Evolutionary conservation across 1,140 invertebrate species (phyloP), one percentile per base, ranked within the genome.

Genomic region (Leptopilina boulardi): DNA sequence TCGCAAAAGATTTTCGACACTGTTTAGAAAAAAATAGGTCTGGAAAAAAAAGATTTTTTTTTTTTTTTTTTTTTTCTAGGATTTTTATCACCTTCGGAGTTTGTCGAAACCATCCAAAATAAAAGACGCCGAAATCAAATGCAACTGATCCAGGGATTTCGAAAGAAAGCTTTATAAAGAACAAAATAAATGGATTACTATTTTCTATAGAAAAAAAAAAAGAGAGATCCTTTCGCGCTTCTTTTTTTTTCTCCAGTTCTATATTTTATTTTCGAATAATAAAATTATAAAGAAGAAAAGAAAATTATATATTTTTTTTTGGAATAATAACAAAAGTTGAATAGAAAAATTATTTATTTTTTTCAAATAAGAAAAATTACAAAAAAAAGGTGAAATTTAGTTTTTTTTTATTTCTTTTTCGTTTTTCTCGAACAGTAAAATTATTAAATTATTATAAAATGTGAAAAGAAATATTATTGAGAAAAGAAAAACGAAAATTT

Each of bases 111-210:
- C 90, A 85, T 91, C 89, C 89, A 91, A 90, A 90, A 91, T 88
- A 90, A 89, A 90, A 90, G 89, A 90, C 84, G 90, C 86, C 88
- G 89, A 91, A 89, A 91, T 91, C 89, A 91, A 90, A 91, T 91
- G 89, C 88, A 91, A 90, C 84, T 90, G 89, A 91, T 91, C 90
- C 90, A 91, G 89, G 80, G 90, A 91, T 90, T 91, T 91, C 82
- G 89, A 91, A 87, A 91, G 90, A 89, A 91, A 89, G 88, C 90
- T 91, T 90, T 89, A 83, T 77, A 84, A 85, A 83, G 83, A 87
- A 82, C 87, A 51, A 82, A 87, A 87, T 76, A 66, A n/a, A 66
- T n/a, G 1, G 13, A 66, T 66, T 66, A 66, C 59, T 66, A 66
- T 66, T 66, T 38, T 66, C 59, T 59, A 23, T n/a, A n/a, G n/a